Conservation (phyloP, 2,797 vertebrate genomes). For the Malurus splendens region DNA sequence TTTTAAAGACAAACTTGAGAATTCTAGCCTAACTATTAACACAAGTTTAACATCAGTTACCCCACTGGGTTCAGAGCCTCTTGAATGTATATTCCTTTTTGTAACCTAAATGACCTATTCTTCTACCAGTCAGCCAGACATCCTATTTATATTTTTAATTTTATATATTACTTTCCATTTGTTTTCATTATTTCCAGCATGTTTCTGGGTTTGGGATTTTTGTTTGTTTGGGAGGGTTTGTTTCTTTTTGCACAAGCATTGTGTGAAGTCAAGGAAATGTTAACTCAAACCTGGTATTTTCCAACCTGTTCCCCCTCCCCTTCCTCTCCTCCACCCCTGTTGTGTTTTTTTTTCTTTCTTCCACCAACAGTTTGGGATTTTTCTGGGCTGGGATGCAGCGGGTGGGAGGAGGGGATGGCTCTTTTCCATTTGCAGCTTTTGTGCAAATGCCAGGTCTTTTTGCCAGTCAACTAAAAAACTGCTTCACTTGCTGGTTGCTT, state of each 20-base stretch:
- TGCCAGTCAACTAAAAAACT: slow-evolving; percentile 56
- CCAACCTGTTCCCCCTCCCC: background rate
- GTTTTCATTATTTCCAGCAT: slow-evolving; percentile 68
- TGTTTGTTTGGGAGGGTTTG: background rate
- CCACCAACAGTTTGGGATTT: slow-evolving; percentile 46
- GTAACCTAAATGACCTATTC: slow-evolving; percentile 72
- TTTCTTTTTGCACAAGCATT: slow-evolving; percentile 66
- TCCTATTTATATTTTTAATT: slow-evolving; percentile 75
- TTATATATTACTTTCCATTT: slow-evolving; percentile 68
- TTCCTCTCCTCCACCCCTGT: background rate
- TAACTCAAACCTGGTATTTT: slow-evolving; percentile 33
- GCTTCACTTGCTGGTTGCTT: slow-evolving; percentile 64
- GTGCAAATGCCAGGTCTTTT: slow-evolving; percentile 67
- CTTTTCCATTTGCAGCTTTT: slow-evolving; percentile 70
- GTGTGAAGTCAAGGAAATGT: slow-evolving; percentile 63
- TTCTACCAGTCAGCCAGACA: slow-evolving; percentile 70
- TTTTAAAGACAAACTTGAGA: slow-evolving; percentile 76
- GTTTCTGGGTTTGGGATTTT: slow-evolving; percentile 44
- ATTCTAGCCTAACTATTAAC: slow-evolving; percentile 79
- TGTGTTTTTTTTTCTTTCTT: background rate
- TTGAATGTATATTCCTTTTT: slow-evolving; percentile 78
- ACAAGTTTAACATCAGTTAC: slow-evolving; percentile 75
- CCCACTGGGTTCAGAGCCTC: slow-evolving; percentile 77
- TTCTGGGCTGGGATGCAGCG: slow-evolving; percentile 55
- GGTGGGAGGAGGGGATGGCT: slow-evolving; percentile 40